A percentile compares a stretch with the other conserved stretches of the same genome.
Conservation (phyloP, 2,888 invertebrate species). For the Tenthredo mesomela region DNA sequence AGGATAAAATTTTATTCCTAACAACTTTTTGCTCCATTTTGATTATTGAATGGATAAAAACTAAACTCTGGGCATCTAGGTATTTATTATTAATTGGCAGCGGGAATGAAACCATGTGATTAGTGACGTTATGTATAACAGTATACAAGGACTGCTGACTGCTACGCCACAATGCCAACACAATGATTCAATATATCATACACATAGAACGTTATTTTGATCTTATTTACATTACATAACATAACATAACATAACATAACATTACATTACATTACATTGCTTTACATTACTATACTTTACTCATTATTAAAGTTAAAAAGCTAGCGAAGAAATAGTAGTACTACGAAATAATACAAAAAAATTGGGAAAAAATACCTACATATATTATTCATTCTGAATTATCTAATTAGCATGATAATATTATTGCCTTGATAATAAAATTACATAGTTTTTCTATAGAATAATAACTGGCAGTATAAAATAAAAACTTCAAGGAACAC, state of each 20-base stretch:
- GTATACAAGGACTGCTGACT: conserved; percentile 70
- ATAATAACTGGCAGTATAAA: background rate
- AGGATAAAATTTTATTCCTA: background rate
- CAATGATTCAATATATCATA: conserved; percentile 62
- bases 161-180: conserved; percentile 67
- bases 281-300: background rate
- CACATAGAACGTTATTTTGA: conserved; percentile 59
- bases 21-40: background rate
- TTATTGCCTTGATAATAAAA: conserved; percentile 4
- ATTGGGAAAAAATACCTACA: background rate
- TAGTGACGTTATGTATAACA: conserved; percentile 63
- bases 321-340: conserved; percentile 39
- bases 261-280: conserved; percentile 9
- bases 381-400: conserved; percentile 28
- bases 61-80: background rate
- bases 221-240: conserved; percentile 29
- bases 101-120: conserved; percentile 60
- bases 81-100: conserved; percentile 66
- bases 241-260: background rate
- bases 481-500: background rate
- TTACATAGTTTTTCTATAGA: background rate
- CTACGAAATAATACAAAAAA: background rate
- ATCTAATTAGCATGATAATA: conserved; percentile 18
- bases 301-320: background rate
- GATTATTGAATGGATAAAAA: background rate